These are phyloP conservation scores for Pipa parva DNA, from an alignment of 2,113 vertebrate species.

Conservation along the genomic window DNA sequence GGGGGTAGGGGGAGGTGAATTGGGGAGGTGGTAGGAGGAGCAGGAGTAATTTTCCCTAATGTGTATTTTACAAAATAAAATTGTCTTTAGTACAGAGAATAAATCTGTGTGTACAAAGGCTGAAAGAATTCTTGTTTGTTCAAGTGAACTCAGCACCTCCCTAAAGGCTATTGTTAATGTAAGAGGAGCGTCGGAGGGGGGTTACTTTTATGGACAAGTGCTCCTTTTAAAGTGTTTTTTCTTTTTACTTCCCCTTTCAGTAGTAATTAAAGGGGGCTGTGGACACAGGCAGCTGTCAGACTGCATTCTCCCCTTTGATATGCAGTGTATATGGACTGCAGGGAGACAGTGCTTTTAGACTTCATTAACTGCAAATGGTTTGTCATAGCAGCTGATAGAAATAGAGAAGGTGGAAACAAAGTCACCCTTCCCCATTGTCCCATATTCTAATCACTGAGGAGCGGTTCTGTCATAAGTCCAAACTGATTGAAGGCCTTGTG, in stretches of 20 bases:
- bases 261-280: slow-evolving; percentile 51
- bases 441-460: background rate
- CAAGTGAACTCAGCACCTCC: slow-evolving; percentile 49
- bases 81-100: slow-evolving; percentile 52
- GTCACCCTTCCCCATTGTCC: background rate
- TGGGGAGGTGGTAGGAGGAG: background rate
- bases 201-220: slow-evolving; percentile 67
- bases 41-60: slow-evolving; percentile 8
- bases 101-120: slow-evolving; percentile 45
- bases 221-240: slow-evolving; percentile 68
- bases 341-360: slow-evolving; percentile 33
- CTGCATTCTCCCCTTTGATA: slow-evolving; percentile 35
- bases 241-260: slow-evolving; percentile 63
- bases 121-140: slow-evolving; percentile 72
- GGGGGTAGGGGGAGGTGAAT: background rate
- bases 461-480: too few species aligned
- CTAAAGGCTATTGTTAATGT: slow-evolving; percentile 3
- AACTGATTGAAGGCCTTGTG: too few species aligned
- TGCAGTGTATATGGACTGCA: slow-evolving; percentile 30
- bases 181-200: slow-evolving; percentile 3
- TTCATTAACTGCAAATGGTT: slow-evolving; percentile 21
- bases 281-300: slow-evolving; percentile 63
- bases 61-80: slow-evolving; percentile 41
- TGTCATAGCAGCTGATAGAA: slow-evolving; percentile 16
- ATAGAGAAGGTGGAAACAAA: background rate